Evolutionary conservation across 1,140 invertebrate species (phyloP).

Genomic region (Octopus bimaculoides): DNA sequence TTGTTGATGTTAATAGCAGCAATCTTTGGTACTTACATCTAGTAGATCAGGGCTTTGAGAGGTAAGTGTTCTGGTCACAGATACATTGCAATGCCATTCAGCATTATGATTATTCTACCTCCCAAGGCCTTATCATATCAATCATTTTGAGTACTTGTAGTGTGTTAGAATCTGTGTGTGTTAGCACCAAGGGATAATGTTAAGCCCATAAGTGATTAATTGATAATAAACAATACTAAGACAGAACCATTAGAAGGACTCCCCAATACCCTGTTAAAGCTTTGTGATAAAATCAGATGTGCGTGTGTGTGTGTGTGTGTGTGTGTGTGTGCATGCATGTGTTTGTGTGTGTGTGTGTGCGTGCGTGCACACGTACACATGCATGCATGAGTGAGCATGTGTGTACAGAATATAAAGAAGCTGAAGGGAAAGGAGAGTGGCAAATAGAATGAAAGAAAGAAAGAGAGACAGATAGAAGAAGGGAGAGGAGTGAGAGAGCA

Average conservation of each 20-base stretch:
- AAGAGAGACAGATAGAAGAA: background rate
- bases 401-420: conserved; percentile 19
- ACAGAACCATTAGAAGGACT: too few relatives aligned
- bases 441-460: background rate
- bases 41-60: too few relatives aligned
- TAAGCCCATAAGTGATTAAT: too few relatives aligned
- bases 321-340: conserved; percentile 24
- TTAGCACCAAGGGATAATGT: background rate
- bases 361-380: conserved; percentile 22
- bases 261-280: too few relatives aligned
- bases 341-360: conserved; percentile 28
- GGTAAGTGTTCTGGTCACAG: too few relatives aligned
- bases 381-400: conserved; percentile 19
- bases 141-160: conserved; percentile 4
- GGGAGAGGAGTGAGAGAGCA: too few relatives aligned
- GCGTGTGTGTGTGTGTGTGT: conserved; percentile 27
- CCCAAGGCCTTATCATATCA: background rate
- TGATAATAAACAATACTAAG: too few relatives aligned
- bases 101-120: background rate
- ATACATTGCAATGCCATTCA: too few relatives aligned
- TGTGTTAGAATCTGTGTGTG: conserved; percentile 14
- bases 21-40: too few relatives aligned
- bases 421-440: conserved; percentile 16
- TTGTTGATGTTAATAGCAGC: too few relatives aligned
- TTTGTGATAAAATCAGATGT: background rate